These are phyloP conservation scores for Eospalax fontanierii DNA, from an alignment of 2,797 vertebrate species.

Conservation along the genomic window DNA sequence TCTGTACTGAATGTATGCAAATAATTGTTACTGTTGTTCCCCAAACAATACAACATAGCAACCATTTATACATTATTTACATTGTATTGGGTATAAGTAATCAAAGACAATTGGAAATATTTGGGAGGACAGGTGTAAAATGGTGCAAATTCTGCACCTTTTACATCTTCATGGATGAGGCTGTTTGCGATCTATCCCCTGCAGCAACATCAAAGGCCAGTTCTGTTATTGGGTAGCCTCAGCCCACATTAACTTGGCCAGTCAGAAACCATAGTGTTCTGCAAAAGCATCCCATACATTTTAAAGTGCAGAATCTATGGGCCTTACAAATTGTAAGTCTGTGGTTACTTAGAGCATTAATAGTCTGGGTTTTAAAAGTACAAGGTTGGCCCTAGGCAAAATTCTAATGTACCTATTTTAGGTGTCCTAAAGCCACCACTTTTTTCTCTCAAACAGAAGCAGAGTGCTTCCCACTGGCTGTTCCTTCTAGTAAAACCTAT, in stretches of 20 bases:
- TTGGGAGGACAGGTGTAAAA: not conserved
- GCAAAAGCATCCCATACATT: constrained; percentile 1
- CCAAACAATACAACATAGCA: not conserved
- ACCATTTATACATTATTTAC: not conserved
- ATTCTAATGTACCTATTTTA: constrained; percentile 56
- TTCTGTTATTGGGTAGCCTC: constrained; percentile 18
- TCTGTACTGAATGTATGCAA: not conserved
- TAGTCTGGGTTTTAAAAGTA: constrained; percentile 44
- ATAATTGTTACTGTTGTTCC: not conserved
- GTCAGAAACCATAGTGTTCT: not conserved
- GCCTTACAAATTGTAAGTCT: not conserved
- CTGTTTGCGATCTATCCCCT: not conserved
- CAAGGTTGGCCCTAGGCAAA: constrained; percentile 47
- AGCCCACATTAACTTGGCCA: not conserved
- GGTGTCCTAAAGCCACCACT: constrained; percentile 6
- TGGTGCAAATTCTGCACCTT: not conserved
- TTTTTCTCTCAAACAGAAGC: constrained; percentile 45
- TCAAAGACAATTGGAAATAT: constrained; percentile 1
- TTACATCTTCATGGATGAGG: too few relatives aligned
- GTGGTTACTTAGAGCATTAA: constrained; percentile 45
- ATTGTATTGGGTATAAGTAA: not conserved
- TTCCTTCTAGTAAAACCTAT: constrained; percentile 50
- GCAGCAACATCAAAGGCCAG: constrained; percentile 3
- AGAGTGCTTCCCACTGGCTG: not conserved
- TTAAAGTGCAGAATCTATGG: constrained; percentile 2